Percentiles rank a stretch among this genome's conserved stretches.
Conservation (phyloP, 2,888 invertebrate species). For the Alentia gelatinosa region DNA sequence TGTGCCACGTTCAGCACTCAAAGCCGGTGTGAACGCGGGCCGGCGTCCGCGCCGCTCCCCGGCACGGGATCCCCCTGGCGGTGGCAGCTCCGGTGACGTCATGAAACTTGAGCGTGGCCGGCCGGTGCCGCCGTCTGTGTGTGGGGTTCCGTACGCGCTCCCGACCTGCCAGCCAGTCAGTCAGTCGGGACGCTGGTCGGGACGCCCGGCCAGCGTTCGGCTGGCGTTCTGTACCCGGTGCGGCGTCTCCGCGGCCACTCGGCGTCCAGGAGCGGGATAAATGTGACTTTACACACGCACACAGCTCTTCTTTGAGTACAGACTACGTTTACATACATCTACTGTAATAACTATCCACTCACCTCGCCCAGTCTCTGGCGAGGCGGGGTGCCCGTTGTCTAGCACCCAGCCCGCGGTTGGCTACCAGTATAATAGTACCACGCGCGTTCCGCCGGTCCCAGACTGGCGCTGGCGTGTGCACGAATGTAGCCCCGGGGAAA, state of each 20-base stretch:
- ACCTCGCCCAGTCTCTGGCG: too few relatives aligned
- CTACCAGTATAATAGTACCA: too few relatives aligned
- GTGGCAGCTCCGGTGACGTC: constrained; percentile 25
- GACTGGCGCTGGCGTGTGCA: background rate
- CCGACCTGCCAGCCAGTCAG: background rate
- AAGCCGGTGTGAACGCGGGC: background rate
- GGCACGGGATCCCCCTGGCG: constrained; percentile 17
- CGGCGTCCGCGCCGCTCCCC: background rate
- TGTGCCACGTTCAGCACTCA: constrained; percentile 5
- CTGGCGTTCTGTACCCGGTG: background rate
- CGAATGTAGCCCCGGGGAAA: background rate
- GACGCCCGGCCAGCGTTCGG: background rate
- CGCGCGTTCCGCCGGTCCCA: too few relatives aligned
- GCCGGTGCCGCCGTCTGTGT: constrained; percentile 38
- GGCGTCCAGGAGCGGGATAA: background rate
- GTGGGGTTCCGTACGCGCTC: background rate
- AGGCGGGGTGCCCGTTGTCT: too few relatives aligned
- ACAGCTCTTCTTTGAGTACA: too few relatives aligned
- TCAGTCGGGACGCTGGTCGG: background rate
- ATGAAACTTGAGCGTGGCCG: constrained; percentile 28
- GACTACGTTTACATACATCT: too few relatives aligned
- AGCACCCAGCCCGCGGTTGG: too few relatives aligned
- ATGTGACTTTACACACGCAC: too few relatives aligned
- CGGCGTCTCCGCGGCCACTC: background rate
- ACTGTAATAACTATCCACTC: too few relatives aligned